Evolutionary conservation across 2,797 vertebrate species (phyloP), one percentile per base, ranked within the genome.

Genomic region (Coregonus ussuriensis): DNA sequence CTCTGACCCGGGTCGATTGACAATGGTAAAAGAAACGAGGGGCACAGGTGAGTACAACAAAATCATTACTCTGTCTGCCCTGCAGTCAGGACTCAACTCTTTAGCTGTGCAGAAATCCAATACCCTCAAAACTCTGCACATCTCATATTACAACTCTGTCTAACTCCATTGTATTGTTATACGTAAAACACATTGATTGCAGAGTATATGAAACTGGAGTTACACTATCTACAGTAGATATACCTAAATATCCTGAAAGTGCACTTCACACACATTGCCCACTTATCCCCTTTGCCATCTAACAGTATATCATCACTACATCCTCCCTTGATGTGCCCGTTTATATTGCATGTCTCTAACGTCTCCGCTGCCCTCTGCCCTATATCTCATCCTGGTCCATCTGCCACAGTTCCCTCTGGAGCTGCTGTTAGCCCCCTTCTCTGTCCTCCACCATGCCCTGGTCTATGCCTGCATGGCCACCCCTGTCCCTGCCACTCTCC

Each of bases 351-450:
- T 25, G 21, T 21, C 59, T 9, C n/a, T 63, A 4, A 9, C 59
- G 77, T 29, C 59, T 54, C 77, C 79, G 72, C 13, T 67, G 74
- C 75, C 84, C 71, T 78, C 79, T 74, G 77, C 75, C 75, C 84
- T 85, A 76, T 77, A 74, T 74, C 80, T 83, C 59, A 62, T 6
- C 73, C 74, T 75, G 54, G 75, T 83, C 88, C 84, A 91, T 89
- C 88, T 89, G 84, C 4, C 79, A 76, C 82, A 63, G 33, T 67
- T 79, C 62, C 81, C 51, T 74, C 76, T 41, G 53, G 59, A 2
- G 41, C 71, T 70, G 29, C 75, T 53, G 62, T 9, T 35, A 74
- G 35, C 75, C 81, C 77, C 51, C 37, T 5, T 51, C 51, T 31
- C 33, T 59, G 15, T 37, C 29, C 13, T 63, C 62, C 63, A 52